Evolutionary conservation across 2,113 vertebrate species (phyloP), one percentile per base, ranked within the genome.

Genomic region (Nymphicus hollandicus): DNA sequence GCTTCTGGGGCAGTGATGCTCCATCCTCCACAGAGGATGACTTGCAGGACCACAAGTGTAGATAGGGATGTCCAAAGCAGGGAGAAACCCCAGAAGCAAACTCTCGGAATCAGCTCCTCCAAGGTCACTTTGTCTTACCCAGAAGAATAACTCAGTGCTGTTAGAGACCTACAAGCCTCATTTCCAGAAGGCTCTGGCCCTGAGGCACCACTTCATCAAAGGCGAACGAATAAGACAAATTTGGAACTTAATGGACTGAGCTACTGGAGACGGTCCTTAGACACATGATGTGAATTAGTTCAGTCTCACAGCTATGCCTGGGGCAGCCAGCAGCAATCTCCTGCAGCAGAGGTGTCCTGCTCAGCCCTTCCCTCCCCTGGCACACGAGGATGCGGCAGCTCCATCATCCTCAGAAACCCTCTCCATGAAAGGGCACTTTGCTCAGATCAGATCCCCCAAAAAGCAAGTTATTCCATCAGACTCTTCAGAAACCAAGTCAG

Each of bases 11-110:
- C 33, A n/a, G 17, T 12, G n/a, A 35, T 1, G 5, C 18, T 41
- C 33, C n/a, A 6, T 14, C 41, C 61, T 41, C 46, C 4, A 1
- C 29, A 18, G 18, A 15, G 24, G 27, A 33, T 0, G 0, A 14
- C 79, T 74, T 3, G 0, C 47, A 37, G 72, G 61, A 66, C 0
- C 1, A 60, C 20, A 0, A 27, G 31, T 1, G 7, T 6, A 22
- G 64, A 53, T 5, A 23, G 0, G 2, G 9, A 33, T 4, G 11
- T 16, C 46, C 2, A 1, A 50, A 33, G 17, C 72, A 78, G 43
- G 70, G 50, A 69, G 46, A 90, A 37, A 15, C 25, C 50, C 74
- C 41, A 31, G 49, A 43, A 92, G 41, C 60, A 70, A 71, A 33
- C 31, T 33, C 71, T 24, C 2, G 16, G 44, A 16, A 27, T 73